A percentile compares a stretch with the other conserved stretches of the same genome.
These are phyloP conservation scores for Darevskia mixta DNA, from an alignment of 2,797 vertebrate species.

Conservation along the genomic window DNA sequence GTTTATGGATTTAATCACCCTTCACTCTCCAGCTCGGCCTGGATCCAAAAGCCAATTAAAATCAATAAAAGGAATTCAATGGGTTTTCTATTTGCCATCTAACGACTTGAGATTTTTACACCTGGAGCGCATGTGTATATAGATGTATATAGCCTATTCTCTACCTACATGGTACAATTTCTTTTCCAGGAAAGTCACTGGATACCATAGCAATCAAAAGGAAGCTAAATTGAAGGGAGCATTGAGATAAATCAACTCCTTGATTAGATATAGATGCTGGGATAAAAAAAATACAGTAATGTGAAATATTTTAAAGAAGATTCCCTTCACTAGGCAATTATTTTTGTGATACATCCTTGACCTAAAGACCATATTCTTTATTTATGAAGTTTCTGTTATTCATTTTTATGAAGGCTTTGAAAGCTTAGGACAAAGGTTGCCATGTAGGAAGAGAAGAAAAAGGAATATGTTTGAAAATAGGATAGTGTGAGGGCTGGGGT, in stretches of 20 bases:
- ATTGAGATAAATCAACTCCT: neutral
- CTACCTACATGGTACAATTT: neutral
- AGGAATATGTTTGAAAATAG: neutral
- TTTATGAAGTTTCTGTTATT: constrained; percentile 3
- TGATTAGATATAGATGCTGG: constrained; percentile 64
- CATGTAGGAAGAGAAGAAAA: neutral
- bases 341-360: constrained; percentile 52
- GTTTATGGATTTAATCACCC: neutral
- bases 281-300: constrained; percentile 60
- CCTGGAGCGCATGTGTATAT: neutral
- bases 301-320: neutral
- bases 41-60: neutral
- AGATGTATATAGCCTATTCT: neutral
- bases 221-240: neutral
- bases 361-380: constrained; percentile 2
- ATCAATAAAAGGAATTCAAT: constrained; percentile 13
- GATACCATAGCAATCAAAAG: constrained; percentile 15
- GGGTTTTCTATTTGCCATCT: neutral
- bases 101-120: constrained; percentile 4
- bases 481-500: no score
- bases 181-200: constrained; percentile 13
- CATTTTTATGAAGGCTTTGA: no score
- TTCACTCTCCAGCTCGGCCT: neutral
- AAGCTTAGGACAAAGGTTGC: neutral
- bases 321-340: constrained; percentile 38